Evolutionary conservation across 2,113 vertebrate genomes (phyloP), one percentile per base, ranked within the genome.

Genomic region (Phalacrocorax carbo): DNA sequence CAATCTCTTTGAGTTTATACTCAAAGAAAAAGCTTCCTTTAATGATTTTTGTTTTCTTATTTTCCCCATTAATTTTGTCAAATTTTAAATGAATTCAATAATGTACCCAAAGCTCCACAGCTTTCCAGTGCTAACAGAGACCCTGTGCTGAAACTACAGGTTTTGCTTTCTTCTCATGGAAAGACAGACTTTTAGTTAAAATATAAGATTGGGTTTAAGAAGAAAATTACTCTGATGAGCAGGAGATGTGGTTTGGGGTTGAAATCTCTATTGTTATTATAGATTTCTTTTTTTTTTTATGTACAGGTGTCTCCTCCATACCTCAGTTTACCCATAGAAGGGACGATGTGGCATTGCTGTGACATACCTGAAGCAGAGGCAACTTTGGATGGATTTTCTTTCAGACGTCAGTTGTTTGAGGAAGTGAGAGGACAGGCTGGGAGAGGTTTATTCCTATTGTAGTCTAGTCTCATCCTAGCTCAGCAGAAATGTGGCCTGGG

Each of bases 51-150:
- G 51, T 61, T 60, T 62, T 78, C 68, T 66, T 72, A 25, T 88
- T 85, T 64, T 18, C 16, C 30, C 84, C 65, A 84, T 93, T 93
- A 82, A 82, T 96, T 96, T 90, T 70, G 90, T 82, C 44, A 82
- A 69, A 66, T 32, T 81, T 88, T 60, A 49, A 84, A 93, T 46
- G 10, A 93, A 69, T 54, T 72, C 42, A 70, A 11, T 19, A 44
- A 62, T 9, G 52, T 13, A 30, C 52, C 36, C 29, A 44, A 87
- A 88, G 75, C 32, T 86, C n/a, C 64, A 58, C 62, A 62, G 49
- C 72, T 91, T 79, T 80, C 48, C 36, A 38, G 14, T 82, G 88
- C 42, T 40, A 46, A 51, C 22, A 87, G 36, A 76, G 68, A 44
- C 32, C 61, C 13, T 44, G 66, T 72, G 23, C 61, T 89, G 73